These are phyloP conservation scores for Salvelinus sp. DNA, from an alignment of 2,113 vertebrate species.

Conservation along the genomic window DNA sequence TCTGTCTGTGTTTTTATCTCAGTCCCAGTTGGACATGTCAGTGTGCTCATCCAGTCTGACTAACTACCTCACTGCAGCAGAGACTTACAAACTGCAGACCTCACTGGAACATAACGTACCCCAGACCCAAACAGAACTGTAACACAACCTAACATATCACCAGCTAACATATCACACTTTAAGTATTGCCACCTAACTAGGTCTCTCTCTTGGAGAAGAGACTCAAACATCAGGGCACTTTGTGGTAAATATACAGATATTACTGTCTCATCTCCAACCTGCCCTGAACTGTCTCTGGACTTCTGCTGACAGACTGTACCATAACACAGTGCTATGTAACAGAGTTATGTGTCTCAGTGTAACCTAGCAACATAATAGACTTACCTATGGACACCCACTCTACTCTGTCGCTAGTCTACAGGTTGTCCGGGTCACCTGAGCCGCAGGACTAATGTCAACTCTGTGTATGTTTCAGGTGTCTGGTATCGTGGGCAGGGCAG, in stretches of 20 bases:
- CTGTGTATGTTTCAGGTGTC: conserved; percentile 81
- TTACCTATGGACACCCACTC: not conserved
- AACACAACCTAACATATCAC: no score
- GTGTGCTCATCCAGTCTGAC: no score
- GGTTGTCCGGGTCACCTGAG: not conserved
- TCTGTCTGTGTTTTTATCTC: no score
- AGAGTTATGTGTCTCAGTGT: not conserved
- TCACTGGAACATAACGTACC: no score
- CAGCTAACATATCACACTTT: no score
- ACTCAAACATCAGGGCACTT: not conserved
- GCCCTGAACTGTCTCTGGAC: not conserved
- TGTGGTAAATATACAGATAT: not conserved
- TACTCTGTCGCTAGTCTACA: not conserved
- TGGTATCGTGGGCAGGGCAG: conserved; percentile 95
- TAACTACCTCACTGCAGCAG: no score
- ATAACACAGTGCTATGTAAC: not conserved
- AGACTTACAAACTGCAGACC: no score
- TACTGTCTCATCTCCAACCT: no score
- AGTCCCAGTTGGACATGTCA: no score
- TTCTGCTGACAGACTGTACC: not conserved
- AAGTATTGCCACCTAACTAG: no score
- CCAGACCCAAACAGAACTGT: no score
- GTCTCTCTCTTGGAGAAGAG: no score
- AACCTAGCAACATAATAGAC: not conserved
- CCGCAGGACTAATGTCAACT: conserved; percentile 3